Conservation (phyloP, 2,797 vertebrate genomes). For the Neosalanx taihuensis region DNA sequence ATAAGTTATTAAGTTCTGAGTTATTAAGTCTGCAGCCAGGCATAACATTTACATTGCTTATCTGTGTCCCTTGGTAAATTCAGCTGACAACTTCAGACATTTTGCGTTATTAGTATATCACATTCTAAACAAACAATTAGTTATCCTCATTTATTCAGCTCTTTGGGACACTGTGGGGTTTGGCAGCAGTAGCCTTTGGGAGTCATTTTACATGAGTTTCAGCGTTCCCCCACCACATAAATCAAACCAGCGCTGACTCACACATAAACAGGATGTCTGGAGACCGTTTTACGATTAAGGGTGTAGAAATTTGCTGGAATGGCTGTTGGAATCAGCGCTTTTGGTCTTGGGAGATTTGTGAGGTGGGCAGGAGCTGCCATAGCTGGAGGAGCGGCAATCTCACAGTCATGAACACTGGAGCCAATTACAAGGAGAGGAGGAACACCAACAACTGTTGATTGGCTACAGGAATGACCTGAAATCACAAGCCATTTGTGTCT, state of each 20-base stretch:
- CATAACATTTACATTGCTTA: slow-evolving; percentile 22
- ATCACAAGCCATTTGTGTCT: slow-evolving; percentile 16
- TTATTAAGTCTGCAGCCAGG: slow-evolving; percentile 4
- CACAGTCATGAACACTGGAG: slow-evolving; percentile 10
- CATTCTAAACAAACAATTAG: slow-evolving; percentile 71
- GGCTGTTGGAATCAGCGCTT: slow-evolving; percentile 13
- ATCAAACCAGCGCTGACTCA: slow-evolving; percentile 66
- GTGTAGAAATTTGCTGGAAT: slow-evolving; percentile 3
- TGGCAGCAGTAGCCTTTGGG: slow-evolving; percentile 53
- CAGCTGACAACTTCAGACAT: slow-evolving; percentile 45
- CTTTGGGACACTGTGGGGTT: slow-evolving; percentile 54
- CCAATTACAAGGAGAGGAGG: slow-evolving; percentile 7
- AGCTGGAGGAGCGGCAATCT: slow-evolving; percentile 14
- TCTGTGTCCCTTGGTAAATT: slow-evolving; percentile 48
- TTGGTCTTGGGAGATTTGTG: slow-evolving; percentile 1
- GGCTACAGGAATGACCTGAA: slow-evolving; percentile 1
- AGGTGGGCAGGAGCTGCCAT: slow-evolving; percentile 11
- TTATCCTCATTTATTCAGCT: slow-evolving; percentile 64
- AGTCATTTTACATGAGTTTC: slow-evolving; percentile 50
- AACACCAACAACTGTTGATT: background rate
- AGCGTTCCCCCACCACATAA: slow-evolving; percentile 68
- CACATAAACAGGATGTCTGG: slow-evolving; percentile 46
- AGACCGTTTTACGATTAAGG: background rate
- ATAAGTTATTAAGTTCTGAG: background rate
- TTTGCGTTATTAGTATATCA: slow-evolving; percentile 65